phyloP scores from a whole-genome alignment of 2,888 invertebrate species.

The Mycalesis mineus region DNA sequence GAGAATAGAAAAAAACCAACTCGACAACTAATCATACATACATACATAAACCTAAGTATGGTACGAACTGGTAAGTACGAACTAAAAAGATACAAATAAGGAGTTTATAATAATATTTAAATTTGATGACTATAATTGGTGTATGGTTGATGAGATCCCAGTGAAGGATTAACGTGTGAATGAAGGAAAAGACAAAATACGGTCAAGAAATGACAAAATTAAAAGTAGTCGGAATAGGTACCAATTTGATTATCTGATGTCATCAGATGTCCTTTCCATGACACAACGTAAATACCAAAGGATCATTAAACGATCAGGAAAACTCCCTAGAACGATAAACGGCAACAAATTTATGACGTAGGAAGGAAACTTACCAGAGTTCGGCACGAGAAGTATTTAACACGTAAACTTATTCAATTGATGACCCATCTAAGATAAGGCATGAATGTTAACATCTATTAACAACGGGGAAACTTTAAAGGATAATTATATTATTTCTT shows the following conservation, averaged over 20 bases:
- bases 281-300: slow-evolving; percentile 19
- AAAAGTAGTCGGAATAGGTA: too few species aligned
- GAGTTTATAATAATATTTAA: too few species aligned
- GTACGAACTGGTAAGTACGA: too few species aligned
- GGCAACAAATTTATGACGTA: slow-evolving; percentile 9
- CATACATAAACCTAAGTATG: too few species aligned
- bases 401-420: slow-evolving; percentile 3
- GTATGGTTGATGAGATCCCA: too few species aligned
- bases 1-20: too few species aligned
- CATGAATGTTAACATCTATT: neutral
- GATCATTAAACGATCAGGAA: slow-evolving; percentile 16
- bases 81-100: too few species aligned
- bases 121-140: too few species aligned
- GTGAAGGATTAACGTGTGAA: too few species aligned
- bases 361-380: slow-evolving; percentile 11
- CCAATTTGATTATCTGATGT: neutral
- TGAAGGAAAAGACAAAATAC: too few species aligned
- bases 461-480: neutral
- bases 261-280: slow-evolving; percentile 2
- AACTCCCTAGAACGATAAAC: slow-evolving; percentile 8
- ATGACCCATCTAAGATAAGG: neutral
- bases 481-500: too few species aligned
- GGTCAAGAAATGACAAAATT: neutral
- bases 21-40: too few species aligned
- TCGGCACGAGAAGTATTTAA: neutral